Percentiles rank a stretch among this genome's conserved stretches.
These are phyloP conservation scores for Geococcyx californianus DNA, from an alignment of 2,113 vertebrate species.

Conservation along the genomic window DNA sequence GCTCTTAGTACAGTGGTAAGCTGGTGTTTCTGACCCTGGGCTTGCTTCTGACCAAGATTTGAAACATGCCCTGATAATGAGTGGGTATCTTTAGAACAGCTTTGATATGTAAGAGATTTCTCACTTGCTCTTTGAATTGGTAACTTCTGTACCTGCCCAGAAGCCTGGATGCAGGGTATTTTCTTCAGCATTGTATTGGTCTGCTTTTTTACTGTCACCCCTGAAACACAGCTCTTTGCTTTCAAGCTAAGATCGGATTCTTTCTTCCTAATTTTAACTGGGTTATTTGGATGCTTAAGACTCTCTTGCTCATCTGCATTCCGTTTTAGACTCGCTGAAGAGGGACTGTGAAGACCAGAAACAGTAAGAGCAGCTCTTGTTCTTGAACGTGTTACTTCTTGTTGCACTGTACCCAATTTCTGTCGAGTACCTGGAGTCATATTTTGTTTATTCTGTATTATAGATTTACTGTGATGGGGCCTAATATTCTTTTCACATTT, in stretches of 20 bases:
- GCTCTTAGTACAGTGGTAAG: slow-evolving; percentile 34
- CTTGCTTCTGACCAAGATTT: slow-evolving; percentile 72
- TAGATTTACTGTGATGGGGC: slow-evolving; percentile 51
- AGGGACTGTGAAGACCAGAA: slow-evolving; percentile 60
- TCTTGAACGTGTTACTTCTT: slow-evolving; percentile 66
- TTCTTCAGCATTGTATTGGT: slow-evolving; percentile 60
- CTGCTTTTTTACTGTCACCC: slow-evolving; percentile 67
- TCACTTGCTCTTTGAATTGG: slow-evolving; percentile 63
- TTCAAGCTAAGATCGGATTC: slow-evolving; percentile 68
- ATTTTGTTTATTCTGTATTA: slow-evolving; percentile 64
- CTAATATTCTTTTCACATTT: slow-evolving; percentile 67
- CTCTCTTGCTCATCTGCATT: slow-evolving; percentile 71
- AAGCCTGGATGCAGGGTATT: slow-evolving; percentile 46
- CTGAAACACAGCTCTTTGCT: slow-evolving; percentile 55
- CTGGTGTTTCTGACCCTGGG: slow-evolving; percentile 59
- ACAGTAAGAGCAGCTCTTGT: slow-evolving; percentile 67
- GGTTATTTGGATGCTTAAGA: slow-evolving; percentile 73
- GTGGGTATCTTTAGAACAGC: slow-evolving; percentile 64
- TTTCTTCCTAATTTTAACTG: slow-evolving; percentile 85
- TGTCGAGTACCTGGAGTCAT: slow-evolving; percentile 28
- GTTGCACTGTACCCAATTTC: slow-evolving; percentile 38
- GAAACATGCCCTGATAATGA: slow-evolving; percentile 52
- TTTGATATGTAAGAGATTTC: slow-evolving; percentile 56
- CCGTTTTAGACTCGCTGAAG: slow-evolving; percentile 76
- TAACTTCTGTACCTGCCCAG: slow-evolving; percentile 54